phyloP scores from a whole-genome alignment of 2,888 invertebrate genomes.

The Epirrita christyi region DNA sequence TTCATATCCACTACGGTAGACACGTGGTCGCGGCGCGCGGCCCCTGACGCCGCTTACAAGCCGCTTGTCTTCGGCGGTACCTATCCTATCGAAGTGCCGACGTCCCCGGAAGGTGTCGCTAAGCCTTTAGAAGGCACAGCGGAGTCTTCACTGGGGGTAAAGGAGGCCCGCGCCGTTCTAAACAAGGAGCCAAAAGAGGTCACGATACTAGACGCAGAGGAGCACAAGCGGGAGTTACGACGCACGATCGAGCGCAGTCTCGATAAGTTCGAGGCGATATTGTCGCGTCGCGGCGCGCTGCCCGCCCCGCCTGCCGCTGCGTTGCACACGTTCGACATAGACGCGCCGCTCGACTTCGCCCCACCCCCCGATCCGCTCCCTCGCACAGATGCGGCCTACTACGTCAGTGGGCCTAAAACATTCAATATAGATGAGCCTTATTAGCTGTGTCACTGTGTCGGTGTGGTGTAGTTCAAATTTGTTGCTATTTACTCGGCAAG shows the following conservation, averaged over 20 bases:
- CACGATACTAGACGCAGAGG: conserved; percentile 15
- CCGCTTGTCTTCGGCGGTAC: conserved; percentile 94
- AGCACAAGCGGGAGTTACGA: conserved; percentile 55
- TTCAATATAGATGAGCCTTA: conserved; percentile 84
- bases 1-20: conserved; percentile 87
- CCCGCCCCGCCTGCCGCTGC: conserved; percentile 29
- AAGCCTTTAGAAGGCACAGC: conserved; percentile 17
- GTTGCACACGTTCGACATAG: conserved; percentile 48
- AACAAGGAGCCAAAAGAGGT: no score
- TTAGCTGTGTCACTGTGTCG: conserved; percentile 50
- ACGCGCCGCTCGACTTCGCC: conserved; percentile 36
- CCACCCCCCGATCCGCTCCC: conserved; percentile 33
- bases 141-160: no score
- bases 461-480: conserved; percentile 14
- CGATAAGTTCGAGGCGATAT: conserved; percentile 68
- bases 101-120: conserved; percentile 43
- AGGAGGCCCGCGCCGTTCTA: conserved; percentile 30
- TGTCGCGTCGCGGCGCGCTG: conserved; percentile 52
- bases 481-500: no score
- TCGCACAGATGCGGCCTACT: conserved; percentile 50
- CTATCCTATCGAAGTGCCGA: conserved; percentile 92
- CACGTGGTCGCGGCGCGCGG: conserved; percentile 80
- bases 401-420: conserved; percentile 78
- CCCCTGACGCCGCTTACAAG: conserved; percentile 72
- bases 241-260: conserved; percentile 78